A percentile compares a stretch with the other conserved stretches of the same genome.
Conservation (phyloP, 2,113 vertebrate genomes). For the Corythoichthys haematopterus region DNA sequence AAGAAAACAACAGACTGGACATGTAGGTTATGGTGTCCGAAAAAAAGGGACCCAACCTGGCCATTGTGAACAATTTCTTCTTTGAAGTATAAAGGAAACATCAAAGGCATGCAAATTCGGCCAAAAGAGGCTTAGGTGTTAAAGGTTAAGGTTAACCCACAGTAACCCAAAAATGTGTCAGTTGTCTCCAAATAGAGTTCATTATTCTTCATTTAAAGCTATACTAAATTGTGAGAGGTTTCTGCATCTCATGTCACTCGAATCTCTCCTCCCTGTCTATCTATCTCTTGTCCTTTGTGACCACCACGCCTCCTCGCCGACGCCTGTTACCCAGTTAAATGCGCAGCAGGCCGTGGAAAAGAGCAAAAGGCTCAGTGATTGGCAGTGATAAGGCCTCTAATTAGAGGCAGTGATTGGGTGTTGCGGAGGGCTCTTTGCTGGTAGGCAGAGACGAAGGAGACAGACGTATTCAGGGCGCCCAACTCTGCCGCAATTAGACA, state of each 20-base stretch:
- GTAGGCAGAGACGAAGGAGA: slow-evolving; percentile 51
- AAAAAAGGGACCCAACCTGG: no score
- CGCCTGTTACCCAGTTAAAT: slow-evolving; percentile 32
- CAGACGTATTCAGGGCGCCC: slow-evolving; percentile 49
- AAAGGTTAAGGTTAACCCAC: background rate
- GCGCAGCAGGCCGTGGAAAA: slow-evolving; percentile 31
- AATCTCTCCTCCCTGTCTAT: background rate
- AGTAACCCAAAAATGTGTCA: background rate
- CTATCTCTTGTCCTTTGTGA: slow-evolving; percentile 23
- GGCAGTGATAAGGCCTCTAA: slow-evolving; percentile 68
- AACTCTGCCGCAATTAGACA: slow-evolving; percentile 59
- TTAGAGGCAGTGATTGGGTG: slow-evolving; percentile 60
- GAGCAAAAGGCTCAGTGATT: slow-evolving; percentile 52
- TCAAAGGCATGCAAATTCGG: no score
- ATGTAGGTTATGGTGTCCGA: no score
- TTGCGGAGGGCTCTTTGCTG: slow-evolving; percentile 57
- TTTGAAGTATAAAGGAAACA: no score
- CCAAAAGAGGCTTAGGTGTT: no score
- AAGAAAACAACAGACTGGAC: no score
- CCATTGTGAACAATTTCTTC: no score
- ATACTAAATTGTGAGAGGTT: background rate
- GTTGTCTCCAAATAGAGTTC: background rate
- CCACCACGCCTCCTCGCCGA: slow-evolving; percentile 15
- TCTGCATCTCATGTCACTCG: background rate
- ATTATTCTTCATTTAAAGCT: background rate